These are phyloP conservation scores for Noctilio leporinus DNA, from an alignment of 2,113 vertebrate species.

Conservation along the genomic window DNA sequence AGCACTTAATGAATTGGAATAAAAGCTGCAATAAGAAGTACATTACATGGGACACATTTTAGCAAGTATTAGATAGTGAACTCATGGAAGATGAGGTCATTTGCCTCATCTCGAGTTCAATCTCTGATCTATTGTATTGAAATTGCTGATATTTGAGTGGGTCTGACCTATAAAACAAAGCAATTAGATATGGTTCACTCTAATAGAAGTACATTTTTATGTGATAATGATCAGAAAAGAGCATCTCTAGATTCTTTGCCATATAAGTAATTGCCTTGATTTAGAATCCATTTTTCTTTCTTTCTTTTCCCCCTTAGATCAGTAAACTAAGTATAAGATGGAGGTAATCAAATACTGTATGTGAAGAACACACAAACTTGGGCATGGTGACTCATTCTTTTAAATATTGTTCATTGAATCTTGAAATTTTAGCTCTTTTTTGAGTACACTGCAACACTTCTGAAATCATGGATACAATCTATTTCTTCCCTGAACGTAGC, in stretches of 20 bases:
- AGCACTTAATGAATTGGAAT: conserved; percentile 37
- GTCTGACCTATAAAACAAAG: not conserved
- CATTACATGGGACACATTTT: not conserved
- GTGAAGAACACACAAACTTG: not conserved
- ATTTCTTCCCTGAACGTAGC: too few species aligned
- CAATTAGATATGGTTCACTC: not conserved
- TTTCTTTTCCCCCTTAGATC: not conserved
- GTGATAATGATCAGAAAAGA: not conserved
- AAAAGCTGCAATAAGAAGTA: conserved; percentile 12
- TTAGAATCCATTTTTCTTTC: not conserved
- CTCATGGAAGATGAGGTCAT: not conserved
- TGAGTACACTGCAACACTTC: not conserved
- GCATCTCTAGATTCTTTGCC: not conserved
- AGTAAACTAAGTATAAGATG: not conserved
- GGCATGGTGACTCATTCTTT: not conserved
- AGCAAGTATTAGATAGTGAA: conserved; percentile 3
- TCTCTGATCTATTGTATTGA: not conserved
- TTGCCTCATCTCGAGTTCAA: not conserved
- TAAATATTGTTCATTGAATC: not conserved
- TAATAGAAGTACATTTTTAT: not conserved
- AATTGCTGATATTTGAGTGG: not conserved
- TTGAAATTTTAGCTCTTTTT: not conserved
- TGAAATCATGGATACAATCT: not conserved
- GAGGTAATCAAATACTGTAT: not conserved
- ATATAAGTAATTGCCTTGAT: not conserved